Conservation (phyloP, 2,797 vertebrate species). For the Sebastes hubbsi region DNA sequence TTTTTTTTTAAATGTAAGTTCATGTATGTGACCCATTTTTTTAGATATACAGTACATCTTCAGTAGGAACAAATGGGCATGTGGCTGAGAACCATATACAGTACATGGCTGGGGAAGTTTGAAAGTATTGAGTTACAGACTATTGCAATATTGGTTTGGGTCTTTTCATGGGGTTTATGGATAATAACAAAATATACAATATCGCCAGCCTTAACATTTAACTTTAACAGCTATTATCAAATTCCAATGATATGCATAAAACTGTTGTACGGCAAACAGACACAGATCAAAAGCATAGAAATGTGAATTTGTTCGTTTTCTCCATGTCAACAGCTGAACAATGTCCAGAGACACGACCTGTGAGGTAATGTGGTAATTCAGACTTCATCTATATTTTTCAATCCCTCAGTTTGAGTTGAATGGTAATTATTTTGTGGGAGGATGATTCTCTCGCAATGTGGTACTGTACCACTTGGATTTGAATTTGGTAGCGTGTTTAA, state of each 20-base stretch:
- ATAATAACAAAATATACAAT: not conserved
- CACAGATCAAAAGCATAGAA: not conserved
- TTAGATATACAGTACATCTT: not conserved
- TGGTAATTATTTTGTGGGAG: not conserved
- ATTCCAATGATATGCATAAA: not conserved
- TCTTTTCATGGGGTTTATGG: not conserved
- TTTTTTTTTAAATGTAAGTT: not conserved
- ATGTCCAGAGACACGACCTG: not conserved
- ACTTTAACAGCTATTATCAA: not conserved
- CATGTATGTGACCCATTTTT: not conserved
- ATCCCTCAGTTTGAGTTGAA: not conserved
- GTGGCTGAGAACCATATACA: too few species aligned
- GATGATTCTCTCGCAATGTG: not conserved
- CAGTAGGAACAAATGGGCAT: not conserved
- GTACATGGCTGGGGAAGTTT: too few species aligned
- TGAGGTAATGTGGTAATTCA: not conserved
- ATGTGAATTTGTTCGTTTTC: not conserved
- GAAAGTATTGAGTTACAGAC: not conserved
- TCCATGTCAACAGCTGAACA: not conserved
- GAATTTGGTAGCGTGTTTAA: not conserved
- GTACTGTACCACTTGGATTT: not conserved
- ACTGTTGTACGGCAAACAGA: not conserved
- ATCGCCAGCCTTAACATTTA: not conserved
- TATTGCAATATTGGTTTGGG: not conserved
- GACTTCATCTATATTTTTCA: not conserved